Base-by-base conservation (phyloP, 2,888 invertebrate species). In the Cerastis leucographa region DNA sequence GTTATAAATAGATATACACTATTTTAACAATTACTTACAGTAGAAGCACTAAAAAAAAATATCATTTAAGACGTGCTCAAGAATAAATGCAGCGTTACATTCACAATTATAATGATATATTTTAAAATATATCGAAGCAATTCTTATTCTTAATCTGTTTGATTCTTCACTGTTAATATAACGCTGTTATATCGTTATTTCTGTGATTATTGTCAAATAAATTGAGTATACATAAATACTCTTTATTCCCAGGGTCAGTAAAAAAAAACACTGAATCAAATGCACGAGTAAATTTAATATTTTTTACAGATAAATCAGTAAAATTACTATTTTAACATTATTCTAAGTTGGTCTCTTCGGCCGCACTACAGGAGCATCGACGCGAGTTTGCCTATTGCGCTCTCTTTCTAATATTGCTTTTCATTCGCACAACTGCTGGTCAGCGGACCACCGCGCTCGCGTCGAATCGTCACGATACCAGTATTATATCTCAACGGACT, bases 1-100 rank as follows among this genome's bases (percentile, higher is more conserved):
- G 76, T 71, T 76, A 76, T 76, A 76, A 76, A 76, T 71, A 71
- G 71, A 76, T 76, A 77, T 77, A 68, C 76, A 77, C 76, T 77
- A 77, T 77, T 77, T 77, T 68, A 77, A 77, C 76, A 77, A 68
- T 77, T 77, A 77, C 76, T 77, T 77, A 77, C 76, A 77, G 76
- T 68, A 77, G 72, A 77, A 77, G 76, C 76, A 77, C 76, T 77
- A 77, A 77, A 77, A 77, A 76, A 77, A 59, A 69, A 78, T 78
- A 71, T 78, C 78, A 75, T 78, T 78, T 78, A 78, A 70, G 71
- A 78, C 71, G 78, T 78, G 78, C 71, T 75, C 75, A 75, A 56
- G 54, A 78, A 78, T 79, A 79, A 78, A 78, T 78, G 78, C 78
- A 78, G 78, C 78, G 78, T 78, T 78, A 78, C 78, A 74, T 54